A percentile compares a stretch with the other conserved stretches of the same genome.
Evolutionary conservation across 2,888 invertebrate species (phyloP).

Genomic region (Doris montereyensis): DNA sequence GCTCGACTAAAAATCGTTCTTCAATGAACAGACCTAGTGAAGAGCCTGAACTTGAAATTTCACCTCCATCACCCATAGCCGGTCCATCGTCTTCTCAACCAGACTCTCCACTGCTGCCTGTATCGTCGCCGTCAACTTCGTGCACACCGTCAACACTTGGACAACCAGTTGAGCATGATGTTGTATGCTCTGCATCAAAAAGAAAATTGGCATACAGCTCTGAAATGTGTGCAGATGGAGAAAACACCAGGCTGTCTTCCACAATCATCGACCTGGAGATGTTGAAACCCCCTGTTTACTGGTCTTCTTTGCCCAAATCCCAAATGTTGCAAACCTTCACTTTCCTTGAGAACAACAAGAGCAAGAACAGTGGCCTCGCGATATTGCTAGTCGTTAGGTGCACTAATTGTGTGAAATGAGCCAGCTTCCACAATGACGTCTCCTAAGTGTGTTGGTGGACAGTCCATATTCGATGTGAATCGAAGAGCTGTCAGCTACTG

Average conservation of each 20-base stretch:
- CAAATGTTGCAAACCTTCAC: not conserved
- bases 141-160: not conserved
- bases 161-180: not conserved
- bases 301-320: not conserved
- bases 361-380: no score
- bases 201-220: no score
- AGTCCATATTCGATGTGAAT: conserved; percentile 3
- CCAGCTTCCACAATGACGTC: not conserved
- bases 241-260: not conserved
- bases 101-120: not conserved
- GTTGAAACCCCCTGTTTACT: no score
- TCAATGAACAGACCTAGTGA: not conserved
- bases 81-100: no score
- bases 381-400: not conserved
- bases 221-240: not conserved
- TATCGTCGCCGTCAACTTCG: no score
- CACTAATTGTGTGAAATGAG: not conserved
- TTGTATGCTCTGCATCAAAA: no score
- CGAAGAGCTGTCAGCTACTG: conserved; percentile 8
- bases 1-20: not conserved
- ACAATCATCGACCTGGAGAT: not conserved
- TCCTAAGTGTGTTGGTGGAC: no score
- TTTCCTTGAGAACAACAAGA: not conserved
- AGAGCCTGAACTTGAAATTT: no score
- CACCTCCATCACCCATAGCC: no score